Conservation (phyloP, 2,888 invertebrate species). For the Cheilosia grossa region DNA sequence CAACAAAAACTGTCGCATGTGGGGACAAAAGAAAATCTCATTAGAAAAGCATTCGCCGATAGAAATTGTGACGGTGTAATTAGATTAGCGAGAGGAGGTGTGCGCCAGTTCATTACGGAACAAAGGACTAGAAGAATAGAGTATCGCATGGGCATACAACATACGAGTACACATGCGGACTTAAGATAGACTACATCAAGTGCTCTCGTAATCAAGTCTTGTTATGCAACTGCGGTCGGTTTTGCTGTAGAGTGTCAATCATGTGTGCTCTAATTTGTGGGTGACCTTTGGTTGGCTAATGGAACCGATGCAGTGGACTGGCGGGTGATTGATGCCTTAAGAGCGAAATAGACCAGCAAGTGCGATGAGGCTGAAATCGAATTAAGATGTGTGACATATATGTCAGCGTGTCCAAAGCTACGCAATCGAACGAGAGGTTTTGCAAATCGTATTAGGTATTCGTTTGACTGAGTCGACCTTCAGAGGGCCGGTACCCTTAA, state of each 20-base stretch:
- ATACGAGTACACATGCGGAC: neutral
- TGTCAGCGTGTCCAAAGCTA: neutral
- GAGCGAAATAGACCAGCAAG: neutral
- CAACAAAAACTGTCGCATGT: slow-evolving; percentile 19
- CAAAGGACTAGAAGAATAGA: slow-evolving; percentile 53
- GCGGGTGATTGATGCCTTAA: slow-evolving; percentile 13
- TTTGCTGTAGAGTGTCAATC: slow-evolving; percentile 33
- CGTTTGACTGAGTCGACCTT: too few species aligned
- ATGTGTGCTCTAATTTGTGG: slow-evolving; percentile 45
- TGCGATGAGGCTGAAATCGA: neutral
- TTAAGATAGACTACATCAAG: slow-evolving; percentile 23
- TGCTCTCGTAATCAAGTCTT: slow-evolving; percentile 37
- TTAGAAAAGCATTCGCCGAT: slow-evolving; percentile 47
- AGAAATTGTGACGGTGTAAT: slow-evolving; percentile 52
- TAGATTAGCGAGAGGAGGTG: slow-evolving; percentile 48
- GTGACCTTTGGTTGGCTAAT: slow-evolving; percentile 52
- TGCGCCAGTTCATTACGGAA: slow-evolving; percentile 56
- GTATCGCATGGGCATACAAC: neutral
- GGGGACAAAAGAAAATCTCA: slow-evolving; percentile 68
- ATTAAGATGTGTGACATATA: neutral
- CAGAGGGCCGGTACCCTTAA: too few species aligned
- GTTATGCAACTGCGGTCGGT: slow-evolving; percentile 28
- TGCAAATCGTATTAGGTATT: too few species aligned
- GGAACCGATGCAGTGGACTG: slow-evolving; percentile 30
- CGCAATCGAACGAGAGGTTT: too few species aligned